Evolutionary conservation across 2,888 invertebrate species (phyloP).

Genomic region (Scaptomyza parva): DNA sequence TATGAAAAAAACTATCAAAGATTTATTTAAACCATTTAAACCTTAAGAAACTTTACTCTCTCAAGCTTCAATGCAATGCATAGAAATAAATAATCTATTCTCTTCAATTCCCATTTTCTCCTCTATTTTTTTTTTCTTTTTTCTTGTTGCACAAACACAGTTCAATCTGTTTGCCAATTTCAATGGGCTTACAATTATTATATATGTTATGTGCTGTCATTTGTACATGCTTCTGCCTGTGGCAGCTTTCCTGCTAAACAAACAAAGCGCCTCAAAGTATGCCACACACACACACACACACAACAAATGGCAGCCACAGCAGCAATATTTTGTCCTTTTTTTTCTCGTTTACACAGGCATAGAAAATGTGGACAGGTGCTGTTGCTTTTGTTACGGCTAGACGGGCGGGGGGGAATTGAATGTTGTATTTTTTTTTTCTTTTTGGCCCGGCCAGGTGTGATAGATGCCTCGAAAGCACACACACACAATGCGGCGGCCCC

Average conservation of each 20-base stretch:
- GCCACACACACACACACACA: constrained; percentile 15
- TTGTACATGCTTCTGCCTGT: constrained; percentile 11
- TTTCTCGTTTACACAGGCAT: constrained; percentile 11
- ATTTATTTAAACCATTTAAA: too few species aligned
- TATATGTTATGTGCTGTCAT: constrained; percentile 4
- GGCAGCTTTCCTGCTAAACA: constrained; percentile 13
- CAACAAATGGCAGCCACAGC: constrained; percentile 18
- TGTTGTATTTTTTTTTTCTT: neutral
- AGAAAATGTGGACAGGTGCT: constrained; percentile 42
- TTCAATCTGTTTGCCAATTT: constrained; percentile 19
- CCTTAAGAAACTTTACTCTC: neutral
- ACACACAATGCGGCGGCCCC: neutral
- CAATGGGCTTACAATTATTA: constrained; percentile 30
- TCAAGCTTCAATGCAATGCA: neutral
- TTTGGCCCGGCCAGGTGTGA: constrained; percentile 25
- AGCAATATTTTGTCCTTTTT: constrained; percentile 22
- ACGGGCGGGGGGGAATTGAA: neutral
- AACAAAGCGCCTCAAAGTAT: constrained; percentile 29
- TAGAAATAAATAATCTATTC: constrained; percentile 2
- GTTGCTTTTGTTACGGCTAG: constrained; percentile 41
- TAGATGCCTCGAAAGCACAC: constrained; percentile 1
- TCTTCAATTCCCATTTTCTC: constrained; percentile 7
- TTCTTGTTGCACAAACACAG: neutral
- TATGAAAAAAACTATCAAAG: too few species aligned
- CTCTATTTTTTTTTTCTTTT: neutral